phyloP scores from a whole-genome alignment of 2,888 invertebrate genomes.

The Zaprionus bogoriensis region DNA sequence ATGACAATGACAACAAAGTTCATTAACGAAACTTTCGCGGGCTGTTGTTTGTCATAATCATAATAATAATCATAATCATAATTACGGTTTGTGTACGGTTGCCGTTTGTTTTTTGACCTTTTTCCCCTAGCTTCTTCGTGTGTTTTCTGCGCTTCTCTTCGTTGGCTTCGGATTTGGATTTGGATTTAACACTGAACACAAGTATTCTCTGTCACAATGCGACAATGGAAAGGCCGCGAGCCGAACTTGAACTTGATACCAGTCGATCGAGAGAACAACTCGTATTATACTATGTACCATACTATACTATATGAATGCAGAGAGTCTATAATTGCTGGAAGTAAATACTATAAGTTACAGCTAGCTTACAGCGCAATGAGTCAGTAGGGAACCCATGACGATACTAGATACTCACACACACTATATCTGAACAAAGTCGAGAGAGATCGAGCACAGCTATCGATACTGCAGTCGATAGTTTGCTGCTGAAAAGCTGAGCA shows the following conservation, averaged over 20 bases:
- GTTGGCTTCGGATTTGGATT: too few species aligned
- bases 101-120: slow-evolving; percentile 47
- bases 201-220: slow-evolving; percentile 8
- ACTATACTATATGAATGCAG: slow-evolving; percentile 2
- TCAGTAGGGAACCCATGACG: background rate
- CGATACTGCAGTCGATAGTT: background rate
- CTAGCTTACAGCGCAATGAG: too few species aligned
- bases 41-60: slow-evolving; percentile 42
- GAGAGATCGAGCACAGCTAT: background rate
- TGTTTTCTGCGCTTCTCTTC: background rate
- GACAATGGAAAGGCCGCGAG: slow-evolving; percentile 35
- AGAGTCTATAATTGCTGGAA: too few species aligned
- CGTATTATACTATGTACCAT: background rate
- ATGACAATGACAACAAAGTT: slow-evolving; percentile 59
- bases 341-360: too few species aligned
- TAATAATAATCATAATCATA: slow-evolving; percentile 36
- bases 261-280: too few species aligned
- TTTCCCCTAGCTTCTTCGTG: slow-evolving; percentile 13
- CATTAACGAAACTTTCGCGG: slow-evolving; percentile 63
- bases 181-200: background rate
- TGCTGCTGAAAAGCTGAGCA: background rate
- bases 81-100: slow-evolving; percentile 42
- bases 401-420: too few species aligned
- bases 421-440: too few species aligned
- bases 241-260: slow-evolving; percentile 50